Conservation (phyloP, 2,797 vertebrate genomes). For the Cyprinodon diabolis region DNA sequence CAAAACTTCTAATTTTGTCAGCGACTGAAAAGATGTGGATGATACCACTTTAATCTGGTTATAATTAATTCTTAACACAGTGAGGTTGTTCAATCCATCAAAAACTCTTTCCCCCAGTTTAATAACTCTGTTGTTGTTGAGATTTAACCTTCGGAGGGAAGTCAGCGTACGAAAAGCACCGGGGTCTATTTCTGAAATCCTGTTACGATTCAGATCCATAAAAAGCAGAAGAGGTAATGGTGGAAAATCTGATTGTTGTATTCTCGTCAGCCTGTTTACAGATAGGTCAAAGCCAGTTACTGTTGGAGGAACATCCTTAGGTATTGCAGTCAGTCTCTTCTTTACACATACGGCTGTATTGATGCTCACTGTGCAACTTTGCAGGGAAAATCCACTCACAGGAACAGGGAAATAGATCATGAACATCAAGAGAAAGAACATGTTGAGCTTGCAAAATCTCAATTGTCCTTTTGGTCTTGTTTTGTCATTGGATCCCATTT, state of each 20-base stretch:
- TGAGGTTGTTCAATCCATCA: conserved; percentile 65
- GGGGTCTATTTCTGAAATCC: conserved; percentile 33
- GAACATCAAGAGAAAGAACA: conserved; percentile 27
- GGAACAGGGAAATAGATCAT: conserved; percentile 13
- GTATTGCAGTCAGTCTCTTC: conserved; percentile 38
- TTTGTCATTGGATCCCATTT: conserved; percentile 25
- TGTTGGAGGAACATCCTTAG: conserved; percentile 64
- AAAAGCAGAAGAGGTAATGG: conserved; percentile 28
- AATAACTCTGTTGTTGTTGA: conserved; percentile 64
- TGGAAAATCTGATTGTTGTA: conserved; percentile 62
- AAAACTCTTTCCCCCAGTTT: conserved; percentile 58
- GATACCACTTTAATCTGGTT: conserved; percentile 56
- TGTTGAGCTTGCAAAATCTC: accelerated
- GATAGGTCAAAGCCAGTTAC: conserved; percentile 63
- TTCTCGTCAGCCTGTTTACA: conserved; percentile 57
- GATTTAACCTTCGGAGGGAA: conserved; percentile 61
- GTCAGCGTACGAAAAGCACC: conserved; percentile 55
- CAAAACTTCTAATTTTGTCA: conserved; percentile 59
- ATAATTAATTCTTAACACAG: conserved; percentile 41
- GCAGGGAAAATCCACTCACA: conserved; percentile 57
- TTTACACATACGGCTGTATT: conserved; percentile 42
- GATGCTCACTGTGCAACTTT: conserved; percentile 53
- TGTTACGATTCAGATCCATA: conserved; percentile 61
- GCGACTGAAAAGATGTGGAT: conserved; percentile 49
- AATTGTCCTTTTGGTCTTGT: not conserved